Conservation (phyloP, 2,888 invertebrate species). For the Euzophera pinguis region DNA sequence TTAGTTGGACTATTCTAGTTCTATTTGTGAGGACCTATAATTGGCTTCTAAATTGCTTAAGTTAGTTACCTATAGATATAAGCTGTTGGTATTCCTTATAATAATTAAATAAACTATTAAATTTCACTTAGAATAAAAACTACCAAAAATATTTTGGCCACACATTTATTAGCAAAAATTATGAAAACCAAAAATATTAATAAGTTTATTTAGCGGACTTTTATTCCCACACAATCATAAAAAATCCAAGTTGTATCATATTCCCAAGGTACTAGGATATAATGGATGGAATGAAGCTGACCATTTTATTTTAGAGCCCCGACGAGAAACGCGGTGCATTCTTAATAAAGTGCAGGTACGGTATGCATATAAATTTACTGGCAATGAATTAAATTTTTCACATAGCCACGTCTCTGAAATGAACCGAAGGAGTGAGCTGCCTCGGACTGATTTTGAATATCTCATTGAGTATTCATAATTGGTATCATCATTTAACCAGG, state of each 20-base stretch:
- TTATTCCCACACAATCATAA: neutral
- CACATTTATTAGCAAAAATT: too few species aligned
- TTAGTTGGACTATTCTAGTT: too few species aligned
- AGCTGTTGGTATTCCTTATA: too few species aligned
- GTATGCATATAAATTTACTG: constrained; percentile 65
- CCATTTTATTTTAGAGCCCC: constrained; percentile 48
- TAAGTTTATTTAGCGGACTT: neutral
- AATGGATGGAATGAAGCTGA: constrained; percentile 47
- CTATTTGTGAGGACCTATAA: too few species aligned
- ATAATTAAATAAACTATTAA: too few species aligned
- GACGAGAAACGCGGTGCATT: constrained; percentile 52
- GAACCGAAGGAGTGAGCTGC: constrained; percentile 25
- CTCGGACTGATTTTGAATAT: constrained; percentile 22
- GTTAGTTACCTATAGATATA: too few species aligned
- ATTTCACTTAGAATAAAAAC: too few species aligned
- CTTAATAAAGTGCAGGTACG: constrained; percentile 61
- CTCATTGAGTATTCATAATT: constrained; percentile 12
- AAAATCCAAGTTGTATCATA: neutral
- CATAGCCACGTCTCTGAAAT: constrained; percentile 46
- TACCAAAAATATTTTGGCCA: too few species aligned
- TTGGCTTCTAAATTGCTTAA: too few species aligned
- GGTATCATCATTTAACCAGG: neutral
- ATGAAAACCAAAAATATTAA: too few species aligned
- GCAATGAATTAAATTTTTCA: constrained; percentile 66
- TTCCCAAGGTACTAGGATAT: constrained; percentile 22